A percentile compares a stretch with the other conserved stretches of the same genome.
Evolutionary conservation across 2,888 invertebrate genomes (phyloP).

Genomic region (Parnassius mnemosyne): DNA sequence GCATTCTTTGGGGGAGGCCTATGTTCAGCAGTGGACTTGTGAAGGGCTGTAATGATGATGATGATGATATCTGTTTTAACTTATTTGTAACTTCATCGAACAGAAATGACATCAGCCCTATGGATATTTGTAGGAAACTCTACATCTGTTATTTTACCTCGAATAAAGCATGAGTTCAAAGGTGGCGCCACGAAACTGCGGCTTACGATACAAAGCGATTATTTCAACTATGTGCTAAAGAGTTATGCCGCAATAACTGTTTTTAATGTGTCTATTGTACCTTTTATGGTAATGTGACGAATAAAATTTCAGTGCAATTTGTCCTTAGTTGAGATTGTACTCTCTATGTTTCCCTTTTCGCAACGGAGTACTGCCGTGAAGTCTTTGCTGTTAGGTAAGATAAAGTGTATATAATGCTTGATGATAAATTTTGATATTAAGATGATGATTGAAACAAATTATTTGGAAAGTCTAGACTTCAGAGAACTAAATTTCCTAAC

Average conservation of each 20-base stretch:
- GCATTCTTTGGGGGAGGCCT: too few species aligned
- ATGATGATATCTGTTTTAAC: too few species aligned
- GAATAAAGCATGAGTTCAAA: slow-evolving; percentile 37
- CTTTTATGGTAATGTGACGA: slow-evolving; percentile 12
- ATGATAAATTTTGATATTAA: too few species aligned
- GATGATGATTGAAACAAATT: too few species aligned
- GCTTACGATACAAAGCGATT: slow-evolving; percentile 37
- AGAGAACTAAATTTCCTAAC: too few species aligned
- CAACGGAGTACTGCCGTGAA: not conserved
- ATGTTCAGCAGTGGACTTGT: too few species aligned
- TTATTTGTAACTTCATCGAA: slow-evolving; percentile 4
- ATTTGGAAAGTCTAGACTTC: too few species aligned
- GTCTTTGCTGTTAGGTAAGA: too few species aligned
- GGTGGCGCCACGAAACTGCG: slow-evolving; percentile 38
- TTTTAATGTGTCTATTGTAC: slow-evolving; percentile 5
- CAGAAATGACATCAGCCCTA: slow-evolving; percentile 5
- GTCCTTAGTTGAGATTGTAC: slow-evolving; percentile 4
- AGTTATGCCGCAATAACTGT: slow-evolving; percentile 11
- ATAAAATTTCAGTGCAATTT: slow-evolving; percentile 13
- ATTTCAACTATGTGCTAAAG: slow-evolving; percentile 35
- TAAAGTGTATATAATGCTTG: too few species aligned
- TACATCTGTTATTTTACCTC: slow-evolving; percentile 13
- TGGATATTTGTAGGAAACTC: slow-evolving; percentile 2
- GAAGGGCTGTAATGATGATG: too few species aligned
- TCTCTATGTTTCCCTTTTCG: not conserved